These are phyloP conservation scores for Lithophane leautieri DNA, from an alignment of 2,888 invertebrate species.

Conservation along the genomic window DNA sequence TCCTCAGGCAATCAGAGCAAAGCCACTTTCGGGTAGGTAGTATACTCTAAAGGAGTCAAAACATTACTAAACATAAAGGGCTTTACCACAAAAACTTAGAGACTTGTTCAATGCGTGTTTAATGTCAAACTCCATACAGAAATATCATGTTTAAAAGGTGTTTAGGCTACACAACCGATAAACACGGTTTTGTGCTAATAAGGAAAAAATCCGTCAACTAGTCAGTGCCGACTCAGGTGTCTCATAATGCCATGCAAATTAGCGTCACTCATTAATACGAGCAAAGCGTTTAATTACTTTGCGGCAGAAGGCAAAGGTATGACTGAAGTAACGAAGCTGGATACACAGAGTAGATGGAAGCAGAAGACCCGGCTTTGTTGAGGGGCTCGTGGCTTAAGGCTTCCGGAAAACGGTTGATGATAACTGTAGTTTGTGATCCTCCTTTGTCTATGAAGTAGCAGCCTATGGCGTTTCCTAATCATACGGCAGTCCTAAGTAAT, in stretches of 20 bases:
- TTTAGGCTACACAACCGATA: too few relatives aligned
- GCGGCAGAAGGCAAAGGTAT: constrained; percentile 11
- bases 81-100: too few relatives aligned
- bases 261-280: constrained; percentile 56
- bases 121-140: too few relatives aligned
- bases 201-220: constrained; percentile 6
- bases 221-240: constrained; percentile 13
- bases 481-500: not conserved
- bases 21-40: not conserved
- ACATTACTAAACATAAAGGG: too few relatives aligned
- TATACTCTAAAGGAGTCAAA: too few relatives aligned
- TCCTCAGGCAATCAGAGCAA: not conserved
- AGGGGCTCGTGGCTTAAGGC: not conserved
- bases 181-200: too few relatives aligned
- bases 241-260: constrained; percentile 49
- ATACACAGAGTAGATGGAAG: not conserved
- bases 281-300: constrained; percentile 60
- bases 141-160: too few relatives aligned
- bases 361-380: not conserved
- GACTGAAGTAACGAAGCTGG: constrained; percentile 17
- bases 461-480: not conserved
- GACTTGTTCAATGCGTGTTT: too few relatives aligned
- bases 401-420: not conserved
- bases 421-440: not conserved
- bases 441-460: not conserved